A percentile compares a stretch with the other conserved stretches of the same genome.
Evolutionary conservation across 2,888 invertebrate species (phyloP).

Genomic region (Selenia dentaria): DNA sequence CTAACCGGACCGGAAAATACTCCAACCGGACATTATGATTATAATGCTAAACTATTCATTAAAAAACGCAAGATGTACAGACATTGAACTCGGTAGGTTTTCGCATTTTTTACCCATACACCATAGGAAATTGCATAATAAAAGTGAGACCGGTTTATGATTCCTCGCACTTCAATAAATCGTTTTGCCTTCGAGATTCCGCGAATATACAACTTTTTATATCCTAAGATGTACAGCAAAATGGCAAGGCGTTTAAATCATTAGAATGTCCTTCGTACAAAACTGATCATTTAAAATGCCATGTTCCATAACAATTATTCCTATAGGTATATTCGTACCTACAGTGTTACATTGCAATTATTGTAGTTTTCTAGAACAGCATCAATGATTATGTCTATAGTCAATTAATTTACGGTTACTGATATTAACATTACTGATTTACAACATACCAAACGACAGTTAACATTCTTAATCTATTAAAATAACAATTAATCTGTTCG

Average conservation of each 20-base stretch:
- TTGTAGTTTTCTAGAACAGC: too few species aligned
- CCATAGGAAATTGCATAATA: slow-evolving; percentile 51
- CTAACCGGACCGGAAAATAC: slow-evolving; percentile 44
- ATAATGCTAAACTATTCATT: slow-evolving; percentile 16
- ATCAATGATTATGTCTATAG: too few species aligned
- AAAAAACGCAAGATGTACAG: slow-evolving; percentile 31
- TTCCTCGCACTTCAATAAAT: slow-evolving; percentile 48
- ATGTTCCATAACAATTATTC: neutral
- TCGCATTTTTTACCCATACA: slow-evolving; percentile 25
- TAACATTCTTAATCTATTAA: too few species aligned
- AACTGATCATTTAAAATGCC: slow-evolving; percentile 7
- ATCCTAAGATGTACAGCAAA: slow-evolving; percentile 13
- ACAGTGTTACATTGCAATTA: neutral
- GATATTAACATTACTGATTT: too few species aligned
- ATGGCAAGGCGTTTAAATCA: slow-evolving; percentile 12
- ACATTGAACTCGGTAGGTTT: slow-evolving; percentile 42
- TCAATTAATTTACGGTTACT: too few species aligned
- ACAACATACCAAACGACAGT: too few species aligned
- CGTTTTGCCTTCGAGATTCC: slow-evolving; percentile 36
- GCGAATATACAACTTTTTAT: slow-evolving; percentile 38
- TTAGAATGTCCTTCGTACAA: slow-evolving; percentile 7
- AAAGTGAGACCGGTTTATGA: slow-evolving; percentile 49
- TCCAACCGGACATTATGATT: slow-evolving; percentile 32
- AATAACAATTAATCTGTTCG: too few species aligned
- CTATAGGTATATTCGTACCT: neutral